These are phyloP conservation scores for Rousettus madagascariensis DNA, from an alignment of 2,797 vertebrate species.

Conservation along the genomic window DNA sequence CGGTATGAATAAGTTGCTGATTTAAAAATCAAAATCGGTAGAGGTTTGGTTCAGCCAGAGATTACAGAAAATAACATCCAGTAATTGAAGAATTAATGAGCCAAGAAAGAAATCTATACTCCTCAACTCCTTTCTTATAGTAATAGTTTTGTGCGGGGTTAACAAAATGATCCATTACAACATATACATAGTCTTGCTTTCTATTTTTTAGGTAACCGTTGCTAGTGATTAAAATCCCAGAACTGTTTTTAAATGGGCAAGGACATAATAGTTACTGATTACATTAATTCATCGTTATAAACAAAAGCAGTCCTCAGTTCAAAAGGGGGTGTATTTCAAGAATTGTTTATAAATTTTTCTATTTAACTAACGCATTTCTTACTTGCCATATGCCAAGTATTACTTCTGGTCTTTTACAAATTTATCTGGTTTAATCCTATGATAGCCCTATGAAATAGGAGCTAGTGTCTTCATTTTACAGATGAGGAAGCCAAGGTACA, in stretches of 20 bases:
- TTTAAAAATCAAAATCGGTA: slow-evolving; percentile 85
- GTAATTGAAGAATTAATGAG: slow-evolving; percentile 31
- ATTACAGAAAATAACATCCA: slow-evolving; percentile 49
- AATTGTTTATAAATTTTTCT: not conserved
- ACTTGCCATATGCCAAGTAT: not conserved
- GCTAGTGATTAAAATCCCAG: not conserved
- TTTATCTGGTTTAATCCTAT: not conserved
- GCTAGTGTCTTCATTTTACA: not conserved
- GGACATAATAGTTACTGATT: not conserved
- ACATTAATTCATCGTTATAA: not conserved
- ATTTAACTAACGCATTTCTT: not conserved
- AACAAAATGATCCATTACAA: not conserved
- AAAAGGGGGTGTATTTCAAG: not conserved
- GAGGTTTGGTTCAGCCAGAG: not conserved
- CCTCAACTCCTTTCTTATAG: not conserved
- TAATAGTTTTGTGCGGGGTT: not conserved
- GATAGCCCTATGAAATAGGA: not conserved
- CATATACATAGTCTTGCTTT: not conserved
- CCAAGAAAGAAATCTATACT: slow-evolving; percentile 14
- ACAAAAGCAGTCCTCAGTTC: not conserved
- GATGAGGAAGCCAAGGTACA: not conserved
- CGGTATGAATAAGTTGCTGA: slow-evolving; percentile 83
- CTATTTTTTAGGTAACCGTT: not conserved
- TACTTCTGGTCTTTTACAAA: not conserved
- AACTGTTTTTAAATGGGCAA: not conserved